A percentile compares a stretch with the other conserved stretches of the same genome.
Conservation (phyloP, 1,140 invertebrate species). For the Nymphalis io region DNA sequence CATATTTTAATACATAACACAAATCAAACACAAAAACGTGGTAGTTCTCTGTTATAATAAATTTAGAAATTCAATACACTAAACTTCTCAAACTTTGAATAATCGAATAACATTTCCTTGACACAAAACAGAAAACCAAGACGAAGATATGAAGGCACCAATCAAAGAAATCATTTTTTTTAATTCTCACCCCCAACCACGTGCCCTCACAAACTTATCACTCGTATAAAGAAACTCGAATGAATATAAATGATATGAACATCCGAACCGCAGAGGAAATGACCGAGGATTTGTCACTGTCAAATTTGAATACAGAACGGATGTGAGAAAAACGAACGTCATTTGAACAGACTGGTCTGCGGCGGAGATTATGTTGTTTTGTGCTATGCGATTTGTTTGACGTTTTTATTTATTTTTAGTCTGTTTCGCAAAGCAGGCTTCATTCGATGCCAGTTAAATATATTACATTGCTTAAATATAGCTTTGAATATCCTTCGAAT, state of each 20-base stretch:
- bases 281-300: slow-evolving; percentile 75
- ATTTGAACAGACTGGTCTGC: slow-evolving; percentile 53
- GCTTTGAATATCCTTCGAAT: background rate
- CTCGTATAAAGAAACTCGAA: slow-evolving; percentile 61
- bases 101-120: background rate
- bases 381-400: slow-evolving; percentile 25
- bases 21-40: too few relatives aligned
- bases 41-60: too few relatives aligned
- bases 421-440: background rate
- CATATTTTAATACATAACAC: too few relatives aligned
- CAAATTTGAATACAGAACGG: slow-evolving; percentile 76
- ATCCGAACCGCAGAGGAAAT: slow-evolving; percentile 75
- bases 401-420: slow-evolving; percentile 15
- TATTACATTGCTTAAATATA: background rate
- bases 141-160: background rate
- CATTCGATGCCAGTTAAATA: slow-evolving; percentile 4
- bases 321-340: slow-evolving; percentile 71
- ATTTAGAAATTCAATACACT: too few relatives aligned
- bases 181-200: slow-evolving; percentile 9
- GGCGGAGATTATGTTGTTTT: slow-evolving; percentile 40
- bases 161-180: slow-evolving; percentile 11
- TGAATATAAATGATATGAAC: slow-evolving; percentile 75
- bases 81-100: background rate
- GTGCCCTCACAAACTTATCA: slow-evolving; percentile 17
- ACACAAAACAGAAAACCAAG: background rate